phyloP scores from a whole-genome alignment of 2,888 invertebrate species.

The Octodonta nipae region DNA sequence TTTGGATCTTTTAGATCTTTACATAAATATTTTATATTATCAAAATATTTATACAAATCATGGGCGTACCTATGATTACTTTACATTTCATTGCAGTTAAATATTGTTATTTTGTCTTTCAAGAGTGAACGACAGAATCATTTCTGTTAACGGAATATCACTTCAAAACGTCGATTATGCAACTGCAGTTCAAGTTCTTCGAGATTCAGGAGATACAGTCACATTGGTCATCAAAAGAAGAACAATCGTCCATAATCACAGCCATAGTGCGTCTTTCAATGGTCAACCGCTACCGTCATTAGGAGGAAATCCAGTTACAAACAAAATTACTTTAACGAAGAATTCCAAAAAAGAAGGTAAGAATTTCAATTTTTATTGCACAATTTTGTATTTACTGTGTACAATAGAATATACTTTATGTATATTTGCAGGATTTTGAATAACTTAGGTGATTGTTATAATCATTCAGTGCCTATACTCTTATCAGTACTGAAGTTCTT shows the following conservation, averaged over 20 bases:
- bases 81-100: no score
- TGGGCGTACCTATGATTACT: no score
- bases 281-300: conserved; percentile 27
- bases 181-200: conserved; percentile 78
- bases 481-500: no score
- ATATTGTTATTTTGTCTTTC: conserved; percentile 18
- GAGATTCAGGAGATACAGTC: conserved; percentile 82
- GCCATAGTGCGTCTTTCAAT: conserved; percentile 25
- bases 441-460: no score
- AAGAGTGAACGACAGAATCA: conserved; percentile 95
- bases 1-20: no score
- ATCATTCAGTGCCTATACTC: no score
- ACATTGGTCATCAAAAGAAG: conserved; percentile 78
- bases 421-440: no score
- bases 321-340: conserved; percentile 79
- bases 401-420: no score
- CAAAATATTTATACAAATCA: no score
- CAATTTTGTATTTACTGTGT: conserved; percentile 2
- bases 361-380: conserved; percentile 13
- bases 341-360: conserved; percentile 89
- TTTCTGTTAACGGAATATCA: conserved; percentile 90
- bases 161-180: conserved; percentile 96
- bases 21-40: no score
- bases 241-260: conserved; percentile 33
- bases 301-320: conserved; percentile 37